A percentile compares a stretch with the other conserved stretches of the same genome.
Evolutionary conservation across 2,888 invertebrate species (phyloP).

Genomic region (Anorthoa munda): DNA sequence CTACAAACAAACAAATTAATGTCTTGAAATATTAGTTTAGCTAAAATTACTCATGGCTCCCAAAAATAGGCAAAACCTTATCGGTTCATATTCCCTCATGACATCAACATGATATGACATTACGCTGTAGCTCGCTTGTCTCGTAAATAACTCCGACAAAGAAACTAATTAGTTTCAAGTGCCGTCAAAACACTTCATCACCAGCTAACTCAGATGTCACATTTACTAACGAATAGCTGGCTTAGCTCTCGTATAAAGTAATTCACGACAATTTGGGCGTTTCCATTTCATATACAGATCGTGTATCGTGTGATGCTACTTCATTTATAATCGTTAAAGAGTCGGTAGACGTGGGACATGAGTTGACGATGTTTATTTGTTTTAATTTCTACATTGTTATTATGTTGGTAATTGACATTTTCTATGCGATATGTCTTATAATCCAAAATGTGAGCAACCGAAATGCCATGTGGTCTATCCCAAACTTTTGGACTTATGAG

Average conservation of each 20-base stretch:
- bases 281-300: constrained; percentile 52
- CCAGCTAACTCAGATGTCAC: constrained; percentile 56
- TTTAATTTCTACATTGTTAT: neutral
- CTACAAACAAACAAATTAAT: too few relatives aligned
- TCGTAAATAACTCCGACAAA: constrained; percentile 55
- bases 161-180: constrained; percentile 69
- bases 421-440: too few relatives aligned
- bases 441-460: too few relatives aligned
- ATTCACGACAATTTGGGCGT: constrained; percentile 63
- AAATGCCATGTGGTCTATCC: too few relatives aligned
- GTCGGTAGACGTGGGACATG: constrained; percentile 3
- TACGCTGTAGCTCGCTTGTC: constrained; percentile 15
- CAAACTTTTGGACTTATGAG: too few relatives aligned
- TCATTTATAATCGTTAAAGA: constrained; percentile 52
- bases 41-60: neutral
- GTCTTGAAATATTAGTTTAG: too few relatives aligned
- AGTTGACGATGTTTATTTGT: constrained; percentile 28
- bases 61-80: neutral
- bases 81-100: neutral
- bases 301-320: constrained; percentile 41
- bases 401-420: too few relatives aligned
- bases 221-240: constrained; percentile 62
- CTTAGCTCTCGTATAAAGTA: constrained; percentile 56
- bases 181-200: constrained; percentile 68
- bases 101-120: constrained; percentile 23